A percentile compares a stretch with the other conserved stretches of the same genome.
Conservation (phyloP, 2,888 invertebrate genomes). For the Seira sanloemensis region DNA sequence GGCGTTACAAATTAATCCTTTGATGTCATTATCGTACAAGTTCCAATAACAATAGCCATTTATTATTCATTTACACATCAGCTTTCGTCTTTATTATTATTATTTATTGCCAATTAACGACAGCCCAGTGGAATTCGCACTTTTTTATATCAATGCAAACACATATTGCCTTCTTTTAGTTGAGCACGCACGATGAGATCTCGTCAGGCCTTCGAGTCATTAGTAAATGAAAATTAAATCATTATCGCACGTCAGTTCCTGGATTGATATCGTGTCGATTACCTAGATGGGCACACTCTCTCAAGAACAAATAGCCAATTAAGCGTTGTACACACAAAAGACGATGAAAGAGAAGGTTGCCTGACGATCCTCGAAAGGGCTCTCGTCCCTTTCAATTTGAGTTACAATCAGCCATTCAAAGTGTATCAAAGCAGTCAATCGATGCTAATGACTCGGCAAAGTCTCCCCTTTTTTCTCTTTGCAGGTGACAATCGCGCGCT, state of each 20-base stretch:
- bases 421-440: background rate
- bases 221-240: background rate
- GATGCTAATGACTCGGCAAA: background rate
- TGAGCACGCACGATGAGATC: background rate
- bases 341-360: background rate
- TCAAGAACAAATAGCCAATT: background rate
- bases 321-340: background rate
- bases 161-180: background rate
- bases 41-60: background rate
- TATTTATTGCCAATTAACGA: constrained; percentile 1
- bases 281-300: background rate
- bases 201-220: background rate
- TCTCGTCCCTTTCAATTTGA: background rate
- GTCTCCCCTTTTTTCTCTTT: background rate
- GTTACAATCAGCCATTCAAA: background rate
- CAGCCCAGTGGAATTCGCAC: background rate
- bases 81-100: background rate
- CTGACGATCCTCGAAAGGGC: background rate
- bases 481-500: background rate
- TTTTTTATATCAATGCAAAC: background rate
- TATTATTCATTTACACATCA: background rate
- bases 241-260: background rate
- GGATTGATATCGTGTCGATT: background rate
- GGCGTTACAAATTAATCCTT: background rate
- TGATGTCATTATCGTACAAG: background rate